These are phyloP conservation scores for Cuculus canorus DNA, from an alignment of 2,797 vertebrate species.

Conservation along the genomic window DNA sequence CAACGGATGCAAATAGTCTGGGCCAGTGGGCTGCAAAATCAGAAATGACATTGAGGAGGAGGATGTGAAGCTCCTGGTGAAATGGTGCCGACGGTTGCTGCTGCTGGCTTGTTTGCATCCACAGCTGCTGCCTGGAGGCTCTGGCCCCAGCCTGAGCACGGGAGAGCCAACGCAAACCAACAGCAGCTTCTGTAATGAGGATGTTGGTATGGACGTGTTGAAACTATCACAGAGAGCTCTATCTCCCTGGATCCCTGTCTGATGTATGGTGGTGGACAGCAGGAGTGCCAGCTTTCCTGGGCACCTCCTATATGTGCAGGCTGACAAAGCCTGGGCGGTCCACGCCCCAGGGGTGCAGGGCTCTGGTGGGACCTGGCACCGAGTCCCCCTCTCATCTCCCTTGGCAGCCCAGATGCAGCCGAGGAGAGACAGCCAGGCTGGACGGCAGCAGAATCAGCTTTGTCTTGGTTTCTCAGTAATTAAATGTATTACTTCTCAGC, in stretches of 20 bases:
- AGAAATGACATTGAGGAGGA: background rate
- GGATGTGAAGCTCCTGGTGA: background rate
- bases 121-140: background rate
- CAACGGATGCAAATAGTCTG: background rate
- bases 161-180: background rate
- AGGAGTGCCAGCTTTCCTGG: background rate
- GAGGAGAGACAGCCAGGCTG: background rate
- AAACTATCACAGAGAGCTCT: background rate
- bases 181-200: background rate
- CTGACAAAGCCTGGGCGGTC: accelerated
- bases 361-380: accelerated
- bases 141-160: background rate
- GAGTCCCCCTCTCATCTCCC: accelerated
- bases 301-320: accelerated
- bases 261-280: accelerated
- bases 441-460: background rate
- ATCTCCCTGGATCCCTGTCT: background rate
- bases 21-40: background rate
- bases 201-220: background rate
- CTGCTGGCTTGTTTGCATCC: background rate
- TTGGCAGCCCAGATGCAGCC: background rate
- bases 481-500: background rate
- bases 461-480: background rate
- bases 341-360: accelerated
- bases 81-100: background rate